phyloP scores from a whole-genome alignment of 2,113 vertebrate genomes.

The Chinchilla lanigera region DNA sequence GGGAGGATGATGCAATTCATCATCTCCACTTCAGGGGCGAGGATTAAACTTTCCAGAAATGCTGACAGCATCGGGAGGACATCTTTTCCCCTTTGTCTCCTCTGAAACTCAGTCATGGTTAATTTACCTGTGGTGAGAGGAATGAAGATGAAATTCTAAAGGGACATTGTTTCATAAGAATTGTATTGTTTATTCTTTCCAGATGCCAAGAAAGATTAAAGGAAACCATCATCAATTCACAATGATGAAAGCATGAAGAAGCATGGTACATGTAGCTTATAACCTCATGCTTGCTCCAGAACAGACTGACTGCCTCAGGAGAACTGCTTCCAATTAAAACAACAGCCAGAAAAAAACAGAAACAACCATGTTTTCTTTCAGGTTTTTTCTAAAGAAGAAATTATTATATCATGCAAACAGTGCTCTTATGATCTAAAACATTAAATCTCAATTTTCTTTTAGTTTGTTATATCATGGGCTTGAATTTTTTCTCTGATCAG shows the following conservation, averaged over 20 bases:
- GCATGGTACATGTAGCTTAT: background rate
- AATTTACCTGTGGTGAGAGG: constrained; percentile 51
- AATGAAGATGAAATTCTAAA: constrained; percentile 48
- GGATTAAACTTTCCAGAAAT: constrained; percentile 79
- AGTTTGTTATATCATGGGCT: background rate
- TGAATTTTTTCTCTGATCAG: constrained; percentile 11
- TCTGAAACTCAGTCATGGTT: constrained; percentile 62
- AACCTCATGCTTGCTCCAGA: background rate
- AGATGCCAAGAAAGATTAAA: constrained; percentile 41
- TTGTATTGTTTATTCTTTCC: background rate
- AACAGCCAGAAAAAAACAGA: background rate
- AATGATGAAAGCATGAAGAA: constrained; percentile 36
- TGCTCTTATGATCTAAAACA: constrained; percentile 28
- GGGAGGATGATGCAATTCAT: constrained; percentile 81
- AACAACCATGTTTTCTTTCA: background rate
- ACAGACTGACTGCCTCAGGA: background rate
- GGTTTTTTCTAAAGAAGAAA: background rate
- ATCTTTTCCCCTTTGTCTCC: background rate
- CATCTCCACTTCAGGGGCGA: constrained; percentile 81
- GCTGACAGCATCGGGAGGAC: constrained; percentile 59
- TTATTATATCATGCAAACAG: background rate
- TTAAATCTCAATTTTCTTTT: background rate
- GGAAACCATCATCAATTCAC: background rate
- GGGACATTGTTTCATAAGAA: background rate
- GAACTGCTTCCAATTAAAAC: background rate